Evolutionary conservation across 2,113 vertebrate genomes (phyloP).

Genomic region (Neotoma lepida): DNA sequence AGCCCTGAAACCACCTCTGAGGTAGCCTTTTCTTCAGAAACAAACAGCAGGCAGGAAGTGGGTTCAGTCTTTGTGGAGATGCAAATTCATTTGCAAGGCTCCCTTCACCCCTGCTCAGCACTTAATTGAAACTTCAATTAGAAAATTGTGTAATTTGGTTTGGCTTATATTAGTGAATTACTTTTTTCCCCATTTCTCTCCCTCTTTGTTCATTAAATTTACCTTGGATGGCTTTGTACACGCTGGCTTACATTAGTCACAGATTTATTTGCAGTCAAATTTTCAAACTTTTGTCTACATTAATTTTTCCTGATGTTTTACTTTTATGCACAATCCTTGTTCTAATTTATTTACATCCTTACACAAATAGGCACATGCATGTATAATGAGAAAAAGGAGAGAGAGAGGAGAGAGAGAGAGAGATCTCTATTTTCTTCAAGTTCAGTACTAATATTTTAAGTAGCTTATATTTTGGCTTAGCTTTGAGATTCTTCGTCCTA

Average conservation of each 20-base stretch:
- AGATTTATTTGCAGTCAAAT: slow-evolving; percentile 2
- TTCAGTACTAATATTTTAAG: not conserved
- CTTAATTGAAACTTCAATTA: slow-evolving; percentile 25
- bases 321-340: not conserved
- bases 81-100: not conserved
- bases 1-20: not conserved
- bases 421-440: not conserved
- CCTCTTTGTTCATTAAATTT: not conserved
- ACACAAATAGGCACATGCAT: not conserved
- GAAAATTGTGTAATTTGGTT: slow-evolving; percentile 26
- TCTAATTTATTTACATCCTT: not conserved
- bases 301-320: not conserved
- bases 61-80: not conserved
- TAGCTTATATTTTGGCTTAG: not conserved
- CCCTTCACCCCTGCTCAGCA: not conserved
- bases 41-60: not conserved
- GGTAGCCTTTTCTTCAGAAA: not conserved
- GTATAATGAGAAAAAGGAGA: not conserved
- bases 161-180: slow-evolving; percentile 17
- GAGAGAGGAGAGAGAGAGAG: not conserved
- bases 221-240: not conserved
- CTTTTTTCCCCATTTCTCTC: not conserved
- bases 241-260: not conserved
- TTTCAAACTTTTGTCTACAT: not conserved
- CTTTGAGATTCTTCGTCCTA: not conserved